Evolutionary conservation across 2,797 vertebrate genomes (phyloP).

Genomic region (Eremophila alpestris): DNA sequence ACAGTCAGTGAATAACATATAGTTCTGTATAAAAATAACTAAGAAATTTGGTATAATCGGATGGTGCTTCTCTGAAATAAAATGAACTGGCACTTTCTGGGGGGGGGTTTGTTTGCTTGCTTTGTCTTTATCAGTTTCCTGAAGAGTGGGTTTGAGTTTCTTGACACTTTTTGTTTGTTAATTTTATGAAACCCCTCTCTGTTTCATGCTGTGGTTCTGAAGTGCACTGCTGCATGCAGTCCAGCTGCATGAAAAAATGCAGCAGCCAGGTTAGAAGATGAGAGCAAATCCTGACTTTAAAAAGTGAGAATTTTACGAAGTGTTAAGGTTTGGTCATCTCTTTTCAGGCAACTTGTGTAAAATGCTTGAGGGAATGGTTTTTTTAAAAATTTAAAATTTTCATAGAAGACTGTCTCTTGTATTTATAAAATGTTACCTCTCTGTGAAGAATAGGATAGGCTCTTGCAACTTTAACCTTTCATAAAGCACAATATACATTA

Average conservation of each 20-base stretch:
- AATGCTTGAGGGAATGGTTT: background rate
- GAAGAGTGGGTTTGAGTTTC: background rate
- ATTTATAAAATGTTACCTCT: background rate
- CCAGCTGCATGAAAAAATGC: background rate
- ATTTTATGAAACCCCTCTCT: background rate
- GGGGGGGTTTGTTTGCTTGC: background rate
- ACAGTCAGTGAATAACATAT: background rate
- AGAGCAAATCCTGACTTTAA: background rate
- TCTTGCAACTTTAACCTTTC: background rate
- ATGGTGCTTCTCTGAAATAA: background rate
- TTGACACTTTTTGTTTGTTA: background rate
- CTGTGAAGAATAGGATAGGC: background rate
- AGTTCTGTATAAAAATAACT: background rate
- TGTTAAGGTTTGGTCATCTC: background rate
- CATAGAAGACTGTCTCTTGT: fast-evolving
- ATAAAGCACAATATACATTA: background rate
- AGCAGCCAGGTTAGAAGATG: background rate
- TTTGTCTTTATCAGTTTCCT: background rate
- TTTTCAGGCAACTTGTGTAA: background rate
- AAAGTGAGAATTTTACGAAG: background rate
- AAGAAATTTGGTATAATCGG: background rate
- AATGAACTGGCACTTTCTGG: background rate
- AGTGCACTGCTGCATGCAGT: background rate
- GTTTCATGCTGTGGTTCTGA: background rate
- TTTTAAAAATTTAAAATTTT: background rate